Evolutionary conservation across 2,888 invertebrate species (phyloP), one percentile per base, ranked within the genome.

Genomic region (Drosophila ochracea): DNA sequence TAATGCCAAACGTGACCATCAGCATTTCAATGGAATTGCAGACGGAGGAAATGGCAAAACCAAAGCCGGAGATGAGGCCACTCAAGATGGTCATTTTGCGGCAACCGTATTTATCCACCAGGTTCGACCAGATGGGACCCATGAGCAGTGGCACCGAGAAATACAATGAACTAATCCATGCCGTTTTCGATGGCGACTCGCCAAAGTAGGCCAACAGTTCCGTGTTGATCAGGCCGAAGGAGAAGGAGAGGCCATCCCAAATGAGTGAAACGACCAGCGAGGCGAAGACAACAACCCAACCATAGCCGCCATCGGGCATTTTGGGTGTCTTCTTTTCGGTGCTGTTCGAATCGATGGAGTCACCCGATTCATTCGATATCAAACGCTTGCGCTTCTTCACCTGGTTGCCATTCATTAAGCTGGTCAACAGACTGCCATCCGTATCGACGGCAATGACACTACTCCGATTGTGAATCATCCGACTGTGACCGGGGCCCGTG

Each of bases 171-270:
- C 98, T 98, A 72, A 98, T 97, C 96, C 97, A 97, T 2, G 98
- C 97, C 0, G 98, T 98, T 54, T 96, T 96, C 7, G 97, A 96
- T 86, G 97, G 97, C 50, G 96, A 96, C 37, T 97, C 96, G 66
- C 95, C 94, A 92, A 98, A 99, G 89, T 97, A 96, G 55, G 95
- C 94, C 54, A 97, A 94, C 86, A 98, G 96, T 89, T 98, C 96
- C 1, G 97, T 96, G 91, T 97, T 98, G 11, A 99, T 94, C 25
- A 98, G 94, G 0, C 99, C 99, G 92, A 98, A 98, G 1, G 98
- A 97, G 92, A 98, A 98, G 60, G 97, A 97, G 67, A 98, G 96
- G 0, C 99, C 99, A 93, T 99, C 99, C 47, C 98, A 97, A 58
- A 99, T 96, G 94, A 98, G 95, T 28, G 98, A 98, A 68, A 98